Conservation (phyloP, 2,113 vertebrate species). For the Tragelaphus imberbis region DNA sequence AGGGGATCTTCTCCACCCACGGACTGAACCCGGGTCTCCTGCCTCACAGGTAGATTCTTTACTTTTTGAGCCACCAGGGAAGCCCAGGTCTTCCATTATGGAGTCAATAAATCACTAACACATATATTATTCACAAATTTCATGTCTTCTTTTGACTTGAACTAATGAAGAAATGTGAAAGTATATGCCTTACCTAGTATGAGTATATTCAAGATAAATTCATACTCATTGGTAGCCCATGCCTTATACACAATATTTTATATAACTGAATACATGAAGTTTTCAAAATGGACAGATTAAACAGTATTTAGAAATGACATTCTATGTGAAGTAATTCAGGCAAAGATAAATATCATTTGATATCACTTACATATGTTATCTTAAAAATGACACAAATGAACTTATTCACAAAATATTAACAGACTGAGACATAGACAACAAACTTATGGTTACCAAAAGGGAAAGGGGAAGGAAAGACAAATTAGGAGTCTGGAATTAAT, state of each 20-base stretch:
- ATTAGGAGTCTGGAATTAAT: neutral
- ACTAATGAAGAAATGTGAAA: neutral
- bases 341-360: neutral
- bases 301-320: neutral
- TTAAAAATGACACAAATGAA: neutral
- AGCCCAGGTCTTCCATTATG: neutral
- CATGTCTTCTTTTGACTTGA: neutral
- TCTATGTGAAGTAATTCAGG: neutral
- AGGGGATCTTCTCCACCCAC: neutral
- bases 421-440: neutral
- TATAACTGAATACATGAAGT: neutral
- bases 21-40: neutral
- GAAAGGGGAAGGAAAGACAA: neutral
- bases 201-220: neutral
- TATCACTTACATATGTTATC: neutral
- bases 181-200: neutral
- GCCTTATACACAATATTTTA: neutral
- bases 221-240: neutral
- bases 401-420: neutral
- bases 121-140: neutral
- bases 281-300: slow-evolving; percentile 8
- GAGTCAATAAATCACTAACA: slow-evolving; percentile 4
- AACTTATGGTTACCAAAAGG: neutral
- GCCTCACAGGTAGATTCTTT: neutral
- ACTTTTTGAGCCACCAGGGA: neutral